Conservation (phyloP, 2,888 invertebrate species). For the Drosophila melanosoma region DNA sequence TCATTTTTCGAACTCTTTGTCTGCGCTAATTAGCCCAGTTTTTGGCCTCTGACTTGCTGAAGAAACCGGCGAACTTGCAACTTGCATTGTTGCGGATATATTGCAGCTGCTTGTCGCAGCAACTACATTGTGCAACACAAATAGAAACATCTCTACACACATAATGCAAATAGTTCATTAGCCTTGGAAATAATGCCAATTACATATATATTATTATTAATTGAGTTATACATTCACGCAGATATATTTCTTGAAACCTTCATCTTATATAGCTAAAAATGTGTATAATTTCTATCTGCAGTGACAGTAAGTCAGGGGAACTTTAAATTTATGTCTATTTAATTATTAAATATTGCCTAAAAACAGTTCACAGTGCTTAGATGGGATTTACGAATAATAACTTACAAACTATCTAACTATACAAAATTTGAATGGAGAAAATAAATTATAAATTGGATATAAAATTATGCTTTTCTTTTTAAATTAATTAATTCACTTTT, state of each 20-base stretch:
- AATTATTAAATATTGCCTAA: not conserved
- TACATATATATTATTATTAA: no score
- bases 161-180: constrained; percentile 10
- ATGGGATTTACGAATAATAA: not conserved
- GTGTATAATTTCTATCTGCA: not conserved
- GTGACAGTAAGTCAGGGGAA: not conserved
- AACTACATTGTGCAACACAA: constrained; percentile 6
- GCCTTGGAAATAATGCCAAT: constrained; percentile 20
- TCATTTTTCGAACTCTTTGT: constrained; percentile 61
- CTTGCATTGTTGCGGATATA: constrained; percentile 51
- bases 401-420: not conserved
- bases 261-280: not conserved
- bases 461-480: not conserved
- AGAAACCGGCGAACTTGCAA: constrained; percentile 34
- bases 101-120: constrained; percentile 44
- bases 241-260: not conserved
- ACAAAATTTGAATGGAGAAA: not conserved
- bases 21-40: constrained; percentile 71
- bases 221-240: not conserved
- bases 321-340: not conserved
- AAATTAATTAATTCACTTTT: no score
- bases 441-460: not conserved
- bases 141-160: not conserved
- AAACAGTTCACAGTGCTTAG: not conserved
- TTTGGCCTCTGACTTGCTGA: constrained; percentile 64